A percentile compares a stretch with the other conserved stretches of the same genome.
Conservation (phyloP, 2,888 invertebrate species). For the Dysmachus trigonus region DNA sequence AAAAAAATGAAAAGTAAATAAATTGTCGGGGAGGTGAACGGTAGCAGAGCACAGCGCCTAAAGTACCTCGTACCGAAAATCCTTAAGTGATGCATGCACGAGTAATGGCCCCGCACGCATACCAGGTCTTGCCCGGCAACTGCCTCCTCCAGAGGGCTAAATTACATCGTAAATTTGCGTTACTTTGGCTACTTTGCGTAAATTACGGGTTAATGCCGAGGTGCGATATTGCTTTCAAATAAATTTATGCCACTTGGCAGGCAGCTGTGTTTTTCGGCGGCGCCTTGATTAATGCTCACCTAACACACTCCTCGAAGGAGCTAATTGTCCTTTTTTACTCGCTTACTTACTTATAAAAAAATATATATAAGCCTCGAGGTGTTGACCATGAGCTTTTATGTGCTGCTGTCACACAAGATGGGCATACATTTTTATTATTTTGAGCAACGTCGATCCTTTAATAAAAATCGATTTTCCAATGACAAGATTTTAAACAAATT, state of each 20-base stretch:
- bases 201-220: conserved; percentile 1
- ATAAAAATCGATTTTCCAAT: no score
- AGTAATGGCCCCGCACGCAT: background rate
- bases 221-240: conserved; percentile 2
- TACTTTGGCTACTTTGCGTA: background rate
- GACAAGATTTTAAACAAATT: no score
- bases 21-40: background rate
- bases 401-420: background rate
- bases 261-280: background rate
- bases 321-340: background rate
- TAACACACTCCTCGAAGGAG: background rate
- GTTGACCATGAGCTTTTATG: background rate
- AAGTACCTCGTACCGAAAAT: background rate
- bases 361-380: background rate
- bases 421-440: background rate
- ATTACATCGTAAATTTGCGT: background rate
- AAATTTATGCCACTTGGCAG: background rate
- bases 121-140: background rate
- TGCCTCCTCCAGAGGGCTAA: background rate
- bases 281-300: background rate
- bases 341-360: background rate
- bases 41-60: background rate
- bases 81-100: background rate
- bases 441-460: no score
- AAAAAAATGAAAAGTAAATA: background rate